Percentiles rank a stretch among this genome's conserved stretches.
These are phyloP conservation scores for Drosophila takahashii DNA, from an alignment of 1,140 invertebrate species.

Conservation along the genomic window DNA sequence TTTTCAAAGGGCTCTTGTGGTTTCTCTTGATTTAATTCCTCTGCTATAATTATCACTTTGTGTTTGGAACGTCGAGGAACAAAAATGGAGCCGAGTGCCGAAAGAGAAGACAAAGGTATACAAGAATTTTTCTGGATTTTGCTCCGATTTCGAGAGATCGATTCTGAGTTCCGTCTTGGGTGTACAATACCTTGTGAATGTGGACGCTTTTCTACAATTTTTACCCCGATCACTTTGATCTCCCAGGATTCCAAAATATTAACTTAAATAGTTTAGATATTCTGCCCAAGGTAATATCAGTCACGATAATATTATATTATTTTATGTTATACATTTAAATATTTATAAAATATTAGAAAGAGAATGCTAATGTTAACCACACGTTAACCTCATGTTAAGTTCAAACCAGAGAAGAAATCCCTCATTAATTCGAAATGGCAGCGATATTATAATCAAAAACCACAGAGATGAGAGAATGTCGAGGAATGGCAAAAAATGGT, in stretches of 20 bases:
- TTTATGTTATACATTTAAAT: too few species aligned
- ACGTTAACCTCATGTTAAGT: not conserved
- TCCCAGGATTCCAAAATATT: too few species aligned
- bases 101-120: slow-evolving; percentile 1
- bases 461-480: slow-evolving; percentile 7
- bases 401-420: not conserved
- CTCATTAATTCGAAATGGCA: slow-evolving; percentile 1
- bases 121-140: slow-evolving; percentile 1
- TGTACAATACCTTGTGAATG: slow-evolving; percentile 3
- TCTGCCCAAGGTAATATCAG: too few species aligned
- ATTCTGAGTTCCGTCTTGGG: slow-evolving; percentile 1
- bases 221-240: not conserved
- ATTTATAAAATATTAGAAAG: not conserved
- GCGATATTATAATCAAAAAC: not conserved
- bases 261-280: too few species aligned
- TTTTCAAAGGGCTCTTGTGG: not conserved
- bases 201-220: not conserved
- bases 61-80: not conserved
- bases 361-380: not conserved
- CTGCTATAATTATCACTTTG: not conserved
- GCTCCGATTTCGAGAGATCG: not conserved
- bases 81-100: not conserved
- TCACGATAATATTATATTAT: too few species aligned
- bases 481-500: slow-evolving; percentile 4
- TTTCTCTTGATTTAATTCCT: not conserved